Conservation (phyloP, 2,888 invertebrate genomes). For the Andrena chrysosceles region DNA sequence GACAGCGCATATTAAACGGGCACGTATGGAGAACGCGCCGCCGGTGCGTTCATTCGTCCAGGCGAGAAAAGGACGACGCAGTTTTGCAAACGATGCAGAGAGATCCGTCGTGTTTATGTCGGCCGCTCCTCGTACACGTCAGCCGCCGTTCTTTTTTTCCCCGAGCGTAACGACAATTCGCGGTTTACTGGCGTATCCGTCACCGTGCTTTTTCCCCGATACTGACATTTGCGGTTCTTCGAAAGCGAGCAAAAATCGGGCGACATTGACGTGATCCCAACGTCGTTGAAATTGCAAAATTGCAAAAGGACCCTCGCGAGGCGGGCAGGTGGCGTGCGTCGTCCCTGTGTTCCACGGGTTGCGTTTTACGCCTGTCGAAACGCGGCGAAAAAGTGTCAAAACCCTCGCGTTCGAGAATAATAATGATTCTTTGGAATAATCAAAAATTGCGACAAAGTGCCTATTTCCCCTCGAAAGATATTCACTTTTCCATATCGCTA, state of each 20-base stretch:
- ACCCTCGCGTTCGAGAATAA: no score
- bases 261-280: not conserved
- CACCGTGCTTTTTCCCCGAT: conserved; percentile 27
- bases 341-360: not conserved
- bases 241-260: conserved; percentile 3
- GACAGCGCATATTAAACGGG: conserved; percentile 36
- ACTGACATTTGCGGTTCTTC: conserved; percentile 8
- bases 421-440: no score
- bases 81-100: conserved; percentile 37
- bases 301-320: not conserved
- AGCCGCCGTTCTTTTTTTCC: conserved; percentile 25
- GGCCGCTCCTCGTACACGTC: conserved; percentile 21
- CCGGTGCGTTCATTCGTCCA: conserved; percentile 19
- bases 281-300: conserved; percentile 1
- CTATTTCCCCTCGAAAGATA: no score
- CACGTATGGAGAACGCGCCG: conserved; percentile 21
- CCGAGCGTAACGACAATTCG: conserved; percentile 38
- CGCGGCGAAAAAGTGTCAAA: not conserved
- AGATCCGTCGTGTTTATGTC: conserved; percentile 26
- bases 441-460: no score
- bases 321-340: not conserved
- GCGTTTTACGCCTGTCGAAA: conserved; percentile 9
- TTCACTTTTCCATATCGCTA: not conserved
- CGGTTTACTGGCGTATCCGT: conserved; percentile 28
- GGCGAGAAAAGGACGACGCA: conserved; percentile 15